These are phyloP conservation scores for Ceramica pisi DNA, from an alignment of 2,888 invertebrate species.

Conservation along the genomic window DNA sequence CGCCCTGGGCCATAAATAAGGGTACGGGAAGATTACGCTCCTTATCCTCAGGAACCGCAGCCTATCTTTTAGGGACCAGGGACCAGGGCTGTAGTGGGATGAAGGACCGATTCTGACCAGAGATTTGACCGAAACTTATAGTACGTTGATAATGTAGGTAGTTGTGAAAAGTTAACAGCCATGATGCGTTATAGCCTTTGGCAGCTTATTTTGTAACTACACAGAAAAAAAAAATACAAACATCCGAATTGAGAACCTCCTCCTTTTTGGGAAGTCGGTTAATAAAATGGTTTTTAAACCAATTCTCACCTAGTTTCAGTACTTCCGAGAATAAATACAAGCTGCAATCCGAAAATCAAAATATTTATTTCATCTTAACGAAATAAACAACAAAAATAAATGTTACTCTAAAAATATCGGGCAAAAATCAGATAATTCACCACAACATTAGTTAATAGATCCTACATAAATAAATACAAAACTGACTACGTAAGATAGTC, in stretches of 20 bases:
- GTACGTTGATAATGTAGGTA: conserved; percentile 21
- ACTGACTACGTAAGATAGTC: conserved; percentile 44
- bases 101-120: conserved; percentile 13
- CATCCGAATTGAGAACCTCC: too few relatives aligned
- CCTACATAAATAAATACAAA: conserved; percentile 49
- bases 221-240: too few relatives aligned
- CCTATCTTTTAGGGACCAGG: conserved; percentile 59
- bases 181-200: neutral
- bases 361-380: neutral
- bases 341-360: too few relatives aligned
- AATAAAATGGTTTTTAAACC: neutral
- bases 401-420: neutral
- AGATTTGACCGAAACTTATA: conserved; percentile 16
- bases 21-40: conserved; percentile 71
- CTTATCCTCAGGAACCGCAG: conserved; percentile 59
- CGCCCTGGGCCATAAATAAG: conserved; percentile 73
- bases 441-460: conserved; percentile 35
- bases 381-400: neutral
- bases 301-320: neutral
- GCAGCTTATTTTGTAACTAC: neutral
- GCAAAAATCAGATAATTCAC: conserved; percentile 20
- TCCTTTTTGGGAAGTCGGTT: too few relatives aligned
- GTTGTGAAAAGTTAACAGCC: conserved; percentile 5
- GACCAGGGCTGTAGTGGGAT: conserved; percentile 12
- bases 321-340: neutral